Evolutionary conservation across 2,113 vertebrate genomes (phyloP).

Genomic region (Penelope pileata): DNA sequence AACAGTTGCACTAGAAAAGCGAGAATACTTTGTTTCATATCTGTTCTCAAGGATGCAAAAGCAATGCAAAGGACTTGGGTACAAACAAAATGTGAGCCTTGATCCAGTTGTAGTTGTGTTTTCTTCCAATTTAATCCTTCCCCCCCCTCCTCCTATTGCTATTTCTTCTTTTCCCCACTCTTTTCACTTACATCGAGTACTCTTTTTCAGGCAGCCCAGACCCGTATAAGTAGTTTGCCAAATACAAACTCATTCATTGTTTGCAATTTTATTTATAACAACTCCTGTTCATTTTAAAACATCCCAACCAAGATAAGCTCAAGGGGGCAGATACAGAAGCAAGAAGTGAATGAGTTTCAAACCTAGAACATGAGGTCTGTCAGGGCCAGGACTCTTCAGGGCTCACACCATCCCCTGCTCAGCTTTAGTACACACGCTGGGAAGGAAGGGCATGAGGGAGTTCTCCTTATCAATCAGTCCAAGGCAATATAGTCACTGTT

Average conservation of each 20-base stretch:
- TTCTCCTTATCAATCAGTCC: neutral
- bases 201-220: neutral
- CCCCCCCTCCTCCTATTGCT: neutral
- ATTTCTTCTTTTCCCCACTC: neutral
- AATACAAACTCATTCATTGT: neutral
- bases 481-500: fast-evolving
- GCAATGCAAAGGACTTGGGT: neutral
- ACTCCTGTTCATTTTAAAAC: neutral
- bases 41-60: neutral
- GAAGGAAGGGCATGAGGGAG: neutral
- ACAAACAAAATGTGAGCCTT: neutral
- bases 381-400: neutral
- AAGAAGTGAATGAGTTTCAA: neutral
- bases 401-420: neutral
- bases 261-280: neutral
- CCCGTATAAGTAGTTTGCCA: neutral
- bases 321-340: neutral
- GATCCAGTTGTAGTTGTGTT: neutral
- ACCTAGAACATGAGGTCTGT: neutral
- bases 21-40: neutral
- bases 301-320: neutral
- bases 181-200: neutral
- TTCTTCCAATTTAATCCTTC: neutral
- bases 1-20: neutral
- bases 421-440: neutral